phyloP scores from a whole-genome alignment of 2,113 vertebrate genomes.

The Fregata magnificens region DNA sequence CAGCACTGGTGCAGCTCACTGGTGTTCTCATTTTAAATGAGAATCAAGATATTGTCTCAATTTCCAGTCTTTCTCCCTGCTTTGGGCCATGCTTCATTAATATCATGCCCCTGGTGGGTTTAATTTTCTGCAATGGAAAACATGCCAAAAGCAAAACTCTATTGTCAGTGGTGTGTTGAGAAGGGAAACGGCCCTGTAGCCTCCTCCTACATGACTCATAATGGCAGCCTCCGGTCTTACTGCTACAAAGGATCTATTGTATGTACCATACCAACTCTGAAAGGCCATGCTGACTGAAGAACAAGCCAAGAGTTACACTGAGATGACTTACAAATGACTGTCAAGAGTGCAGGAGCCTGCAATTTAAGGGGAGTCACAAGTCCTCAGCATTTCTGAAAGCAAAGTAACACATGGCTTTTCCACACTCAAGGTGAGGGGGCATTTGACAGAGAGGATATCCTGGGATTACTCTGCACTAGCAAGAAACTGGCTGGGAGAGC shows the following conservation, averaged over 20 bases:
- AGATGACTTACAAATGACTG: neutral
- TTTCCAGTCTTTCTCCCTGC: neutral
- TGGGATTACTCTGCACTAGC: neutral
- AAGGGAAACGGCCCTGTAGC: rapidly evolving
- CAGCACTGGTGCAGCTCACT: neutral
- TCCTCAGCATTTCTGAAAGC: neutral
- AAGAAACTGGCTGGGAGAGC: neutral
- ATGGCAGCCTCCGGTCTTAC: neutral
- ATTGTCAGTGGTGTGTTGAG: neutral
- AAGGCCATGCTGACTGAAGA: neutral
- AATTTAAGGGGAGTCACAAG: neutral
- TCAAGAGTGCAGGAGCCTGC: neutral
- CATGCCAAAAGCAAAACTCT: neutral
- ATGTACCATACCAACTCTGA: rapidly evolving
- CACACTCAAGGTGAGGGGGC: neutral
- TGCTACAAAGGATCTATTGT: neutral
- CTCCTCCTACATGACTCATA: neutral
- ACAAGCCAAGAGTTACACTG: neutral
- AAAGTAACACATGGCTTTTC: neutral
- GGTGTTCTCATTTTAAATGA: neutral
- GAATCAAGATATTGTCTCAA: neutral
- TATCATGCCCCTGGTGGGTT: neutral
- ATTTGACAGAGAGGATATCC: neutral
- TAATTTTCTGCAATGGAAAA: neutral
- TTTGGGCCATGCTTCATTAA: neutral